Evolutionary conservation across 1,140 invertebrate species (phyloP).

Genomic region (Diorhabda carinulata): DNA sequence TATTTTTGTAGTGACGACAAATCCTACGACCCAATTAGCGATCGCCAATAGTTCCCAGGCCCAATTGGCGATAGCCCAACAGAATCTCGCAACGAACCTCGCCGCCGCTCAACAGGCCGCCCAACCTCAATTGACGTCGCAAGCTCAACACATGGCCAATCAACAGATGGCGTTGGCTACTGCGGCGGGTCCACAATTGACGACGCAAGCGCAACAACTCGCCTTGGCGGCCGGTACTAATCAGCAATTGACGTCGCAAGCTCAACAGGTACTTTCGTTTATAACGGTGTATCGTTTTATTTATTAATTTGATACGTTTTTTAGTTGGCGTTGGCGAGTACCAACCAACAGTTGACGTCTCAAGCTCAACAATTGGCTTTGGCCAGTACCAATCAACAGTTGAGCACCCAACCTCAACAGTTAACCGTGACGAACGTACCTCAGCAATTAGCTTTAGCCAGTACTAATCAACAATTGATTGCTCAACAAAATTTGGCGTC

Average conservation of each 20-base stretch:
- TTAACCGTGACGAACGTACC: constrained; percentile 39
- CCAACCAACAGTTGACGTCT: constrained; percentile 32
- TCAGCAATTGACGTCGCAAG: constrained; percentile 43
- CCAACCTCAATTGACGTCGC: constrained; percentile 40
- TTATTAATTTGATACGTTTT: background rate
- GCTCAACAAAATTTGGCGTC: constrained; percentile 44
- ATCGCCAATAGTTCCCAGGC: constrained; percentile 42
- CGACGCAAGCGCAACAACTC: constrained; percentile 38
- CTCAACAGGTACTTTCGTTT: constrained; percentile 34
- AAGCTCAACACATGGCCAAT: constrained; percentile 41
- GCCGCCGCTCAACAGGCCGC: constrained; percentile 34
- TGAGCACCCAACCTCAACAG: constrained; percentile 40
- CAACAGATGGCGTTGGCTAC: constrained; percentile 41
- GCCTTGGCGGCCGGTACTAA: constrained; percentile 36
- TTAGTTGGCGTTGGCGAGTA: constrained; percentile 24
- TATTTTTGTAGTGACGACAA: constrained; percentile 43
- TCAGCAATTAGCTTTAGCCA: constrained; percentile 36
- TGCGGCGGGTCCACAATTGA: constrained; percentile 26
- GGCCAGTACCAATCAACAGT: constrained; percentile 40
- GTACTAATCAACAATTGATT: constrained; percentile 32
- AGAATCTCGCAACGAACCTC: constrained; percentile 41
- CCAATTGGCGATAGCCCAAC: constrained; percentile 41
- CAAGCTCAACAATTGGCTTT: constrained; percentile 38
- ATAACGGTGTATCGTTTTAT: background rate
- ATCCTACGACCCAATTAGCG: constrained; percentile 44